Percentiles rank a stretch among this genome's conserved stretches.
phyloP scores from a whole-genome alignment of 1,140 invertebrate genomes.

The Drosophila trapezifrons region DNA sequence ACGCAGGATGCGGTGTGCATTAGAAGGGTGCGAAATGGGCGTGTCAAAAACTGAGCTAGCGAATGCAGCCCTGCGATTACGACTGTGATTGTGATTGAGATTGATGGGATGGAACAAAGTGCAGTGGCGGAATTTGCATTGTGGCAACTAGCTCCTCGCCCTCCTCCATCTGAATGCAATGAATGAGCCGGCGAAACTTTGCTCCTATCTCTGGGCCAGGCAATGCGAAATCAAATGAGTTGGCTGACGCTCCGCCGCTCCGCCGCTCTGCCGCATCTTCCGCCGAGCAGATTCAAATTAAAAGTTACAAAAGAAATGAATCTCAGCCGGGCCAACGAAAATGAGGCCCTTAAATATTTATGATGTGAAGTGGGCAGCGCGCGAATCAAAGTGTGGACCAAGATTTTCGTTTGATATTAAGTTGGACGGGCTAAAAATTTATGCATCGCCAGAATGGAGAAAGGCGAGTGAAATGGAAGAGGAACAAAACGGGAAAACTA shows the following conservation, averaged over 20 bases:
- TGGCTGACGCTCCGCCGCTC: conserved; percentile 1
- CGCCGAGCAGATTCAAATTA: conserved; percentile 70
- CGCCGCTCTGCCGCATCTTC: not conserved
- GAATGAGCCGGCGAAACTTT: conserved; percentile 65
- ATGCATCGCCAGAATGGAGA: conserved; percentile 54
- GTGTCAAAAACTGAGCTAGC: conserved; percentile 45
- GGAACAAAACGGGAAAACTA: conserved; percentile 13
- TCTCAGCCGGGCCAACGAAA: conserved; percentile 60
- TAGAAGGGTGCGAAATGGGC: conserved; percentile 40
- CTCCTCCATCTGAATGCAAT: conserved; percentile 73
- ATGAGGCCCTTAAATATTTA: conserved; percentile 79
- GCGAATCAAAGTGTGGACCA: conserved; percentile 55
- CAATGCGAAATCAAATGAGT: conserved; percentile 70
- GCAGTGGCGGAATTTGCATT: conserved; percentile 63
- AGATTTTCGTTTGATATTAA: conserved; percentile 79
- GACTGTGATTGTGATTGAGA: conserved; percentile 51
- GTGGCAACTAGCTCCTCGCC: conserved; percentile 23
- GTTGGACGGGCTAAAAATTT: conserved; percentile 70
- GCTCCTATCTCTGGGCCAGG: conserved; percentile 61
- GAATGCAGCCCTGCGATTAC: conserved; percentile 49
- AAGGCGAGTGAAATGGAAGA: conserved; percentile 4
- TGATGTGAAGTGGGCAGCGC: conserved; percentile 68
- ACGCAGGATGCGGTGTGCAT: conserved; percentile 29
- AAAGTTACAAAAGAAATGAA: conserved; percentile 80
- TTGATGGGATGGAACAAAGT: conserved; percentile 57